These are phyloP conservation scores for Leptinotarsa tumamoca DNA, from an alignment of 2,888 invertebrate genomes.

Conservation along the genomic window DNA sequence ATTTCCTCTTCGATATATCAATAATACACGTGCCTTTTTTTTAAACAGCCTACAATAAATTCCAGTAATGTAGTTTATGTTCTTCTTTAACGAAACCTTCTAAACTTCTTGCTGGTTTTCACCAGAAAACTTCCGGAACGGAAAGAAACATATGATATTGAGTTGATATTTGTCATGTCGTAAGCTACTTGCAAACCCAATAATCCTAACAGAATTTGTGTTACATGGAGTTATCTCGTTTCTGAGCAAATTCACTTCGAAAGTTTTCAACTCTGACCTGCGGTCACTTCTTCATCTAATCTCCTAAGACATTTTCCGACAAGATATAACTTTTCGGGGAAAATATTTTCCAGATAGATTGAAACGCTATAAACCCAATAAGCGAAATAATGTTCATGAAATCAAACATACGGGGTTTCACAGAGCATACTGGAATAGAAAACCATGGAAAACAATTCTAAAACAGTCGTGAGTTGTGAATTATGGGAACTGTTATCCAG, in stretches of 20 bases:
- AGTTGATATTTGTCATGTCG: constrained; percentile 48
- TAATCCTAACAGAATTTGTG: constrained; percentile 63
- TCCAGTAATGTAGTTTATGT: no score
- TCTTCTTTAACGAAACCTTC: no score
- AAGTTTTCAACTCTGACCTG: constrained; percentile 64
- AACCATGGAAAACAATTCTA: no score
- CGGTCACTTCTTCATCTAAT: constrained; percentile 60
- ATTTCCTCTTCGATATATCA: no score
- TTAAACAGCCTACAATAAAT: no score
- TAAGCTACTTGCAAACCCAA: constrained; percentile 57
- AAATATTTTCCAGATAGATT: constrained; percentile 11
- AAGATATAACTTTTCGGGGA: constrained; percentile 30
- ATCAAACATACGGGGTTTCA: background rate
- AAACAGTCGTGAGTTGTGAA: no score
- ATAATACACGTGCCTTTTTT: no score
- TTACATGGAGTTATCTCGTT: constrained; percentile 61
- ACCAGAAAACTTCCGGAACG: background rate
- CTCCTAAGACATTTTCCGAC: constrained; percentile 52
- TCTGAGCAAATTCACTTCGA: constrained; percentile 62
- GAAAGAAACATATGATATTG: constrained; percentile 42
- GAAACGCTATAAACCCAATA: constrained; percentile 19
- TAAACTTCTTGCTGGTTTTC: background rate
- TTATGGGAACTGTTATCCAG: no score
- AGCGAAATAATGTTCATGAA: background rate
- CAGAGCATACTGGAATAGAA: no score